These are phyloP conservation scores for Pitangus sulphuratus DNA, from an alignment of 2,797 vertebrate species.

Conservation along the genomic window DNA sequence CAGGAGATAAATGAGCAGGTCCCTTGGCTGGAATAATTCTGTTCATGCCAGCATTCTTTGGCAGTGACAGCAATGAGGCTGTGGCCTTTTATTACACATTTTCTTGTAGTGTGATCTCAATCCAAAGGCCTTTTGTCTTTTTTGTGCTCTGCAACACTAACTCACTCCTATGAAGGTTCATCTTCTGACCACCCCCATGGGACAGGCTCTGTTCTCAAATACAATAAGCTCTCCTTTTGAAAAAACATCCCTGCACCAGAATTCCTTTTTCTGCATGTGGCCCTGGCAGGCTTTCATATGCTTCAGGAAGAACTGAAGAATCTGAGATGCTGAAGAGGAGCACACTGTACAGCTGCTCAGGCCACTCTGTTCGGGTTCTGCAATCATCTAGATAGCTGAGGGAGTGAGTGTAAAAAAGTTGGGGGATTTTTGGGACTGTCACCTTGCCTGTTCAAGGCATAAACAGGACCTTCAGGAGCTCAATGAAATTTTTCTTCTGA, in stretches of 20 bases:
- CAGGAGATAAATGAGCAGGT: neutral
- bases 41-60: conserved; percentile 7
- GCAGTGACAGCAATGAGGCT: neutral
- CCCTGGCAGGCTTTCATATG: neutral
- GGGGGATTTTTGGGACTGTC: neutral
- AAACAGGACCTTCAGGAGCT: neutral
- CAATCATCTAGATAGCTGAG: neutral
- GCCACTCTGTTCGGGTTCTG: neutral
- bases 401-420: neutral
- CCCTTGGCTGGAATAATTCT: neutral
- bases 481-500: neutral
- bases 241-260: neutral
- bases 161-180: neutral
- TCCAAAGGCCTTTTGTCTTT: conserved; percentile 1
- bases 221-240: neutral
- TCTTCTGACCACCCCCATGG: neutral
- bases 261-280: neutral
- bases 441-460: neutral
- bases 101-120: neutral
- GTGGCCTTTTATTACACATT: neutral
- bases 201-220: neutral
- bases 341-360: neutral
- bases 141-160: neutral
- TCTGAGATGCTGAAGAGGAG: neutral
- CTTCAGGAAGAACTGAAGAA: neutral